phyloP scores from a whole-genome alignment of 2,797 vertebrate genomes.

The Sebastes minor region DNA sequence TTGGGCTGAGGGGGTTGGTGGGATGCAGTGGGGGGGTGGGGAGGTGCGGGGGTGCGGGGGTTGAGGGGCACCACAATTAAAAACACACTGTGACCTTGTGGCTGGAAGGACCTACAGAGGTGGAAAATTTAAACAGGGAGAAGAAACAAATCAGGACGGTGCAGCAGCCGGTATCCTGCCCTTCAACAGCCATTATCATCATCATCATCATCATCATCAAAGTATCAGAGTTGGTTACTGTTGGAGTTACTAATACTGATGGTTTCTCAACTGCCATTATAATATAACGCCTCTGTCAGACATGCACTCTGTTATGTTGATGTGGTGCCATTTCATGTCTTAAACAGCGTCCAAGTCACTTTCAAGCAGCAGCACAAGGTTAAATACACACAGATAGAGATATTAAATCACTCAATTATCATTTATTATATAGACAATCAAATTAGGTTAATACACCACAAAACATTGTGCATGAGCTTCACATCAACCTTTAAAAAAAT shows the following conservation, averaged over 20 bases:
- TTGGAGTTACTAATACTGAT: not conserved
- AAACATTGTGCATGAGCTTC: not conserved
- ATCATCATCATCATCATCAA: not conserved
- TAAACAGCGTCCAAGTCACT: not conserved
- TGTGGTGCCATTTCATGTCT: not conserved
- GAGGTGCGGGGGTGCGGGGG: conserved; percentile 10
- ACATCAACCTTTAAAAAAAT: not conserved
- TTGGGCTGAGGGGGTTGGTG: conserved; percentile 64
- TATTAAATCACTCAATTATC: not conserved
- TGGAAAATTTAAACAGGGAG: conserved; percentile 44
- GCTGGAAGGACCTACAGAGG: conserved; percentile 76
- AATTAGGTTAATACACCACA: not conserved
- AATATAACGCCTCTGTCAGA: not conserved
- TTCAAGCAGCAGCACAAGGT: not conserved
- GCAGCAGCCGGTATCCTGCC: not conserved
- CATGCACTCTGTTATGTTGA: not conserved
- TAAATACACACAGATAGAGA: not conserved
- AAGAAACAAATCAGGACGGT: conserved; percentile 5
- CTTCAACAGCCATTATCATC: not conserved
- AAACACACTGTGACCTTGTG: conserved; percentile 78
- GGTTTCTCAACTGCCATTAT: not conserved
- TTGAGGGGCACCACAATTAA: conserved; percentile 72
- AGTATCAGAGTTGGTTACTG: not conserved
- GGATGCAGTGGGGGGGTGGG: conserved; percentile 13
- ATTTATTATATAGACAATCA: not conserved